Conservation (phyloP, 2,888 invertebrate species). For the Cephus pulcher region DNA sequence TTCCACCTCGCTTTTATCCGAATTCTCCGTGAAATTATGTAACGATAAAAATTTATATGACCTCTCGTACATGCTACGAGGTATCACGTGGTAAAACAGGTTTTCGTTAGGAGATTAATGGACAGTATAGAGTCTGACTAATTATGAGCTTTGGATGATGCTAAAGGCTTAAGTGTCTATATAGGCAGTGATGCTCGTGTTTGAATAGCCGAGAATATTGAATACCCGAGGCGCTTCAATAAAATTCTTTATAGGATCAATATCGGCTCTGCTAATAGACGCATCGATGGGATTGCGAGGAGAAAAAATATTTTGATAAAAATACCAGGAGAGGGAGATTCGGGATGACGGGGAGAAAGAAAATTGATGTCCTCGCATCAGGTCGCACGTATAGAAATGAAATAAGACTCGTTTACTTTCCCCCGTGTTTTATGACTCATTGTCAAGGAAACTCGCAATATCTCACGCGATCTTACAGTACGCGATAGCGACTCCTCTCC, state of each 20-base stretch:
- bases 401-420: slow-evolving; percentile 10
- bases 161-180: not conserved
- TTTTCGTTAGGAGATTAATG: not conserved
- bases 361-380: not conserved
- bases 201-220: not conserved
- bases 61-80: no score
- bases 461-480: slow-evolving; percentile 23
- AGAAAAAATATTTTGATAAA: not conserved
- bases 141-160: not conserved
- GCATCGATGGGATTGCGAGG: not conserved
- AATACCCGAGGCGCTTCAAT: not conserved
- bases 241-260: not conserved
- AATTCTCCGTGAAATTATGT: not conserved
- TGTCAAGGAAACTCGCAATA: slow-evolving; percentile 7
- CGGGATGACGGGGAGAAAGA: not conserved
- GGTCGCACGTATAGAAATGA: not conserved
- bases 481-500: slow-evolving; percentile 26
- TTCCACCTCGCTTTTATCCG: not conserved
- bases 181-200: not conserved
- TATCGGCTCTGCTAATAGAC: not conserved
- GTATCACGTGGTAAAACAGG: not conserved
- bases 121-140: not conserved
- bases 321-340: not conserved
- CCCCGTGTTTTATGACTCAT: slow-evolving; percentile 9
- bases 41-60: not conserved